Evolutionary conservation across 2,797 vertebrate genomes (phyloP).

Genomic region (Sebastes taczanowskii): DNA sequence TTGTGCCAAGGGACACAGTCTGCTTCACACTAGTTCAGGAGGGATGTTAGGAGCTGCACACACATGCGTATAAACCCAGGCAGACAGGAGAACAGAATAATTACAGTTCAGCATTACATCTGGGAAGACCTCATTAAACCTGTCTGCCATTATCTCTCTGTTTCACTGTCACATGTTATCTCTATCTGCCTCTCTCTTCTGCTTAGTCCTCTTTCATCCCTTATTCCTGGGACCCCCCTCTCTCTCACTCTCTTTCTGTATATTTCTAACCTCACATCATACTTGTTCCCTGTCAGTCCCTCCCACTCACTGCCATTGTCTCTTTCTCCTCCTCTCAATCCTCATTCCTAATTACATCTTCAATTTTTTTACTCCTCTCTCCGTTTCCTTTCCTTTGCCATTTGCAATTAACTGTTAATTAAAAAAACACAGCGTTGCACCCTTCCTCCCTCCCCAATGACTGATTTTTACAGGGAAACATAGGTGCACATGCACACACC

Average conservation of each 20-base stretch:
- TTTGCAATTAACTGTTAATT: slow-evolving; percentile 55
- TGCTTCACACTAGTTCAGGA: slow-evolving; percentile 29
- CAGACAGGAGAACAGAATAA: slow-evolving; percentile 66
- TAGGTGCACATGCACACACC: neutral
- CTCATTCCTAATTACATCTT: slow-evolving; percentile 36
- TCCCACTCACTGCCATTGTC: slow-evolving; percentile 11
- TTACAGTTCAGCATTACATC: slow-evolving; percentile 64
- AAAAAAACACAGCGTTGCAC: slow-evolving; percentile 26
- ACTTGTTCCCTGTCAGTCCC: slow-evolving; percentile 21
- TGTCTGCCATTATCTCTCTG: slow-evolving; percentile 62
- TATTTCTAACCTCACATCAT: slow-evolving; percentile 21
- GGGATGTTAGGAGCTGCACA: slow-evolving; percentile 39
- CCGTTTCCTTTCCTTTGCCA: slow-evolving; percentile 11
- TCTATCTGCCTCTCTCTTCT: slow-evolving; percentile 53
- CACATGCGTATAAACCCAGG: slow-evolving; percentile 34
- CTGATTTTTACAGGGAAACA: slow-evolving; percentile 31
- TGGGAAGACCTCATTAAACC: slow-evolving; percentile 73
- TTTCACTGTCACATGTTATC: slow-evolving; percentile 63
- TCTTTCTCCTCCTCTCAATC: neutral
- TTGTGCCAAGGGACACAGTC: slow-evolving; percentile 44
- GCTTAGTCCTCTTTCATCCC: slow-evolving; percentile 46
- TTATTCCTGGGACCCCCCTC: neutral
- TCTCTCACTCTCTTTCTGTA: neutral
- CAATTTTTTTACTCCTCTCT: slow-evolving; percentile 1
- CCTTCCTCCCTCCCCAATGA: neutral